Conservation (phyloP, 2,113 vertebrate genomes). For the Melospiza georgiana region DNA sequence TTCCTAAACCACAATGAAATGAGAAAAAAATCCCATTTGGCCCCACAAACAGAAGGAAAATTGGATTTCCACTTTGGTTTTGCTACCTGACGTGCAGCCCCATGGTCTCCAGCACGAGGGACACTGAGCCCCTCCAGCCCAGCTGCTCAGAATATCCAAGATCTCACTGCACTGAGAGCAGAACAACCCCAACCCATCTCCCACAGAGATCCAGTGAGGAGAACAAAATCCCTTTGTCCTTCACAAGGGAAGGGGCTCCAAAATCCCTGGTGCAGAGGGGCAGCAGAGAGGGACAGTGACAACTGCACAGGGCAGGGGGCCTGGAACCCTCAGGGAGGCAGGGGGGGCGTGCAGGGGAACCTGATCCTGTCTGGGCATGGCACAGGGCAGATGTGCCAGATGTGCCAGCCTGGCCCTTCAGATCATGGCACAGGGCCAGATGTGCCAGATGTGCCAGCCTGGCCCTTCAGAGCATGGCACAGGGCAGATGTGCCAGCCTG, state of each 20-base stretch:
- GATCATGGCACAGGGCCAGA: background rate
- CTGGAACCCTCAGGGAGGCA: background rate
- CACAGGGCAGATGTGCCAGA: background rate
- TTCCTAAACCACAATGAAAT: background rate
- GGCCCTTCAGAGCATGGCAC: background rate
- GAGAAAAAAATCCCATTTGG: background rate
- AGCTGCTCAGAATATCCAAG: background rate
- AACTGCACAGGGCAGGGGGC: background rate
- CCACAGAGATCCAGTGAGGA: constrained; percentile 25
- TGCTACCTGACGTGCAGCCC: background rate
- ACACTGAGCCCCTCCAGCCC: background rate
- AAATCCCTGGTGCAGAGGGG: background rate
- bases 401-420: background rate
- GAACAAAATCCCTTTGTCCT: constrained; percentile 43
- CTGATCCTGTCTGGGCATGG: background rate
- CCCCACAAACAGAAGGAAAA: background rate
- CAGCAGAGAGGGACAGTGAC: background rate
- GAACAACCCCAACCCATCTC: constrained; percentile 3
- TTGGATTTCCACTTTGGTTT: background rate
- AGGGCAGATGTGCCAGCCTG: background rate
- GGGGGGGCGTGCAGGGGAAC: background rate
- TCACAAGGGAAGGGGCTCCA: background rate
- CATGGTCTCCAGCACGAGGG: background rate
- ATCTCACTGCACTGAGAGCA: background rate
- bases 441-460: background rate